Evolutionary conservation across 2,113 vertebrate genomes (phyloP).

Genomic region (Ictalurus punctatus): DNA sequence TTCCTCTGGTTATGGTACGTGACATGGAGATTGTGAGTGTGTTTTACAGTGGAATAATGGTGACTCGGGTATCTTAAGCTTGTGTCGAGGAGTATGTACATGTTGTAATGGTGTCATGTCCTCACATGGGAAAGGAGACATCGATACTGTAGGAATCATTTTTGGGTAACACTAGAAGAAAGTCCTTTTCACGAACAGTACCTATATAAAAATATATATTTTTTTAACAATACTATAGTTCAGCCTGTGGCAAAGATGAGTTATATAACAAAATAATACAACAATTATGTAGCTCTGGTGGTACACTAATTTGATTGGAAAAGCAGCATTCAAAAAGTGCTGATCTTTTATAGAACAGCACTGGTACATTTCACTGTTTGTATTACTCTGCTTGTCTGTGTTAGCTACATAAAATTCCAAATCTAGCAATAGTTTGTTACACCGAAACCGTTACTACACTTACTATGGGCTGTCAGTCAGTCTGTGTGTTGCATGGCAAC

Average conservation of each 20-base stretch:
- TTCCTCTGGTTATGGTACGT: slow-evolving; percentile 95
- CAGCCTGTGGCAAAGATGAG: not conserved
- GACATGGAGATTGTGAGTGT: slow-evolving; percentile 46
- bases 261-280: not conserved
- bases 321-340: not conserved
- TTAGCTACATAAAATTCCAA: not conserved
- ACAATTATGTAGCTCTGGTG: not conserved
- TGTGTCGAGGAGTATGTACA: not conserved
- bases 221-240: not conserved
- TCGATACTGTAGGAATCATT: not conserved
- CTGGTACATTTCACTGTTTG: not conserved
- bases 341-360: not conserved
- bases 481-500: not conserved
- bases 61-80: not conserved
- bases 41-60: not conserved
- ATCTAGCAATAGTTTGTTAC: not conserved
- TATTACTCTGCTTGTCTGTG: not conserved
- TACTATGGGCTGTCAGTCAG: not conserved
- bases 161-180: not conserved
- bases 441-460: not conserved
- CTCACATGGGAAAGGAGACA: not conserved
- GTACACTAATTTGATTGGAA: not conserved
- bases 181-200: not conserved
- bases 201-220: not conserved
- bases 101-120: not conserved